Percentiles rank a stretch among this genome's conserved stretches.
Evolutionary conservation across 1,140 invertebrate genomes (phyloP).

Genomic region (Pseudomyrmex pallidus): DNA sequence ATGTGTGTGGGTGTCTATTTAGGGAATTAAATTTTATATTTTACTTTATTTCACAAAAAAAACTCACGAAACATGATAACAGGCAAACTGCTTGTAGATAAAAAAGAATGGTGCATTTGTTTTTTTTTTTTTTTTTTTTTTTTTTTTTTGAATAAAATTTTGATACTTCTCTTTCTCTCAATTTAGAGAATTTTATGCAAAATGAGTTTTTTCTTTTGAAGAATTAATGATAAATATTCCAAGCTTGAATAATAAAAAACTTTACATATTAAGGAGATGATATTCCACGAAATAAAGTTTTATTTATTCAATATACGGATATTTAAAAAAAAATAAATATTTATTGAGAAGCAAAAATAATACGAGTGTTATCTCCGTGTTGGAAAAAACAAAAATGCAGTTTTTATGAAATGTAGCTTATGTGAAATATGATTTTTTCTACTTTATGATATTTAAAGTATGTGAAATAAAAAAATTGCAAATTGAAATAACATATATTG

Average conservation of each 20-base stretch:
- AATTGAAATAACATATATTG: slow-evolving; percentile 16
- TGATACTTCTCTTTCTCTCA: background rate
- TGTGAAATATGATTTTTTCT: background rate
- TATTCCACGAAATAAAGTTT: slow-evolving; percentile 8
- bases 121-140: too few relatives aligned
- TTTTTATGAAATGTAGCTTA: slow-evolving; percentile 9
- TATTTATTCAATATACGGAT: slow-evolving; percentile 39
- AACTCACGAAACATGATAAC: background rate
- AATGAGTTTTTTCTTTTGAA: slow-evolving; percentile 4
- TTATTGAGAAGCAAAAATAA: slow-evolving; percentile 19
- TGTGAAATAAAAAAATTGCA: slow-evolving; percentile 30
- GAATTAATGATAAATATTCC: slow-evolving; percentile 2
- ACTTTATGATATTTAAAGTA: slow-evolving; percentile 10
- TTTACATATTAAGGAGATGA: slow-evolving; percentile 5
- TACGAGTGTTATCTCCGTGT: slow-evolving; percentile 21
- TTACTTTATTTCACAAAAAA: too few relatives aligned
- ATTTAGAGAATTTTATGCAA: background rate
- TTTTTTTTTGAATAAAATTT: background rate
- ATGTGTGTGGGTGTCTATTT: too few relatives aligned
- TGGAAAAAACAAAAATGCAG: background rate
- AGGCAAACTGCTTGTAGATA: background rate
- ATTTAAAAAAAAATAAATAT: slow-evolving; percentile 21
- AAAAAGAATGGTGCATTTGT: background rate
- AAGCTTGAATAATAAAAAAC: slow-evolving; percentile 6
- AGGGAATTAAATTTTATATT: too few relatives aligned